Conservation (phyloP, 1,140 invertebrate species). For the Megalopta genalis region DNA sequence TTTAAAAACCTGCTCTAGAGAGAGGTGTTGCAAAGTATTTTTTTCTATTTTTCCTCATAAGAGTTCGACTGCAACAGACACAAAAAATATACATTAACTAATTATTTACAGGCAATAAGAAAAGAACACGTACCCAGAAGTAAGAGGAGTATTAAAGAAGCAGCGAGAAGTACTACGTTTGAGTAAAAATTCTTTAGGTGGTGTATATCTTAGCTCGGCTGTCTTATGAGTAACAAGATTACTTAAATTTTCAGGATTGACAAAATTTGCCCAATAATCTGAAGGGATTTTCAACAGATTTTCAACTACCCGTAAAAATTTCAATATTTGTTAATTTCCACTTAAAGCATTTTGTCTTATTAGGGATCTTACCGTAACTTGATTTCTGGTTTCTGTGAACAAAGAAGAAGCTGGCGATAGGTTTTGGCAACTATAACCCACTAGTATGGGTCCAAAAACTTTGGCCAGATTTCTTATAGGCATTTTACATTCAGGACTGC, state of each 20-base stretch:
- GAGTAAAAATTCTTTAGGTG: constrained; percentile 81
- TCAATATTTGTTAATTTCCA: neutral
- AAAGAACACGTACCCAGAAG: constrained; percentile 62
- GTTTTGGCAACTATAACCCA: constrained; percentile 88
- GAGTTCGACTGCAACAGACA: constrained; percentile 69
- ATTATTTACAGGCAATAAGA: neutral
- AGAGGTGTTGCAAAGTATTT: constrained; percentile 77
- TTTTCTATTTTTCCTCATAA: constrained; percentile 76
- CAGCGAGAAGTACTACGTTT: constrained; percentile 74
- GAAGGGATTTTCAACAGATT: constrained; percentile 83
- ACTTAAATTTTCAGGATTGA: constrained; percentile 75
- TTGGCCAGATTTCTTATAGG: constrained; percentile 87
- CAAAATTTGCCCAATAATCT: constrained; percentile 85
- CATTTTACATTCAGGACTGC: constrained; percentile 89
- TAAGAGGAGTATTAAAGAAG: constrained; percentile 76
- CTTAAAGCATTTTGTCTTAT: neutral
- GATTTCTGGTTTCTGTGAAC: constrained; percentile 83
- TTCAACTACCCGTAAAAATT: constrained; percentile 82
- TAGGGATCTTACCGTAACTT: constrained; percentile 80
- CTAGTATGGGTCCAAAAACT: constrained; percentile 91
- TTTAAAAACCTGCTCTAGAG: constrained; percentile 70
- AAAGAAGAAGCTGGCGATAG: constrained; percentile 83
- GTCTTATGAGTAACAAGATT: constrained; percentile 70
- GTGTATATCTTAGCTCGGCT: no score
- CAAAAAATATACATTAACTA: neutral